Evolutionary conservation across 1,140 invertebrate genomes (phyloP).

Genomic region (Hypothenemus hampei): DNA sequence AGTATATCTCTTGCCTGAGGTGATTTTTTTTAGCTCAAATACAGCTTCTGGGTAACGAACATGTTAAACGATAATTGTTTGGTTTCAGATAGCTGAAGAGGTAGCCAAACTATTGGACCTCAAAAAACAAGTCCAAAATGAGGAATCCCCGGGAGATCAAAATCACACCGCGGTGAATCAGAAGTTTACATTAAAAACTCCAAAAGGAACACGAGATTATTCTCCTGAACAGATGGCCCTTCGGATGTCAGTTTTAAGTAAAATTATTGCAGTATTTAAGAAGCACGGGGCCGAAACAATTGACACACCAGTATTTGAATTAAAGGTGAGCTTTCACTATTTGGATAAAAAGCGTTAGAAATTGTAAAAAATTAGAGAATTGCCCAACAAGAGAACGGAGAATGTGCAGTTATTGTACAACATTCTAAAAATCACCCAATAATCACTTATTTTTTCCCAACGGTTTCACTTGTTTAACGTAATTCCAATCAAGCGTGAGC

Average conservation of each 20-base stretch:
- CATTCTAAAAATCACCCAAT: no score
- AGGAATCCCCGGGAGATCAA: slow-evolving; percentile 44
- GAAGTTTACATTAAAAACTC: slow-evolving; percentile 84
- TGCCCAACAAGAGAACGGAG: no score
- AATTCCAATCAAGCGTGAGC: no score
- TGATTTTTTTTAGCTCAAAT: not conserved
- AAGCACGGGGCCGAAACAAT: slow-evolving; percentile 97
- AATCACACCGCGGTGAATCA: slow-evolving; percentile 46
- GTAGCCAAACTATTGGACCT: slow-evolving; percentile 74
- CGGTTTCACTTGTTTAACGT: no score
- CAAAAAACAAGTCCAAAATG: slow-evolving; percentile 59
- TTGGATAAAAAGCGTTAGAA: no score
- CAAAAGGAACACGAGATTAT: slow-evolving; percentile 96
- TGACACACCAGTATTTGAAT: slow-evolving; percentile 98
- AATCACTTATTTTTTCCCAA: no score
- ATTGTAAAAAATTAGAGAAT: no score
- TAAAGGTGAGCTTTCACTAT: slow-evolving; percentile 79
- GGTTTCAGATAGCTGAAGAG: slow-evolving; percentile 69
- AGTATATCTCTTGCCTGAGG: slow-evolving; percentile 31
- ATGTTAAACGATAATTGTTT: not conserved
- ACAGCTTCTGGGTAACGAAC: not conserved
- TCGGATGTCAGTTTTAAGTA: slow-evolving; percentile 81
- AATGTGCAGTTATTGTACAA: no score
- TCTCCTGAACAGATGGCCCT: slow-evolving; percentile 91
- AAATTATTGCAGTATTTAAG: slow-evolving; percentile 89